phyloP scores from a whole-genome alignment of 2,113 vertebrate species.

The Xerus inauris region DNA sequence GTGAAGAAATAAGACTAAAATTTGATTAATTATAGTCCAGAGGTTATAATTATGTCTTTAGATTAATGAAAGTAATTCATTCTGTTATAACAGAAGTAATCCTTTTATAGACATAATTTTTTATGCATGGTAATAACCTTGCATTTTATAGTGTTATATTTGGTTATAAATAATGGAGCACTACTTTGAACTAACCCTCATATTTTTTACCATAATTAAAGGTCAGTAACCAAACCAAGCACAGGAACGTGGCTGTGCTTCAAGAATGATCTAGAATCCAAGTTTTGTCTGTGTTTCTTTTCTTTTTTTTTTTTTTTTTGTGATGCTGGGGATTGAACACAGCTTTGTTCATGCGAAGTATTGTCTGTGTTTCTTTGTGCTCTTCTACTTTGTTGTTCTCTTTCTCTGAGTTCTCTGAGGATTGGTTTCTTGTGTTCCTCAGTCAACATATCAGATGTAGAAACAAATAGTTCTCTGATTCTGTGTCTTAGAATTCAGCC shows the following conservation, averaged over 20 bases:
- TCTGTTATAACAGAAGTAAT: slow-evolving; percentile 40
- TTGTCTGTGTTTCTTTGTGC: neutral
- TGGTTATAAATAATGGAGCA: neutral
- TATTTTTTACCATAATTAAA: slow-evolving; percentile 37
- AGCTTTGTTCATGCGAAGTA: too few relatives aligned
- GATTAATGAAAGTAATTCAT: slow-evolving; percentile 39
- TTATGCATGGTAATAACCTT: slow-evolving; percentile 5
- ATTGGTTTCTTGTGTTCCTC: neutral
- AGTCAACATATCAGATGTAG: neutral
- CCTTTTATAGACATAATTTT: slow-evolving; percentile 46
- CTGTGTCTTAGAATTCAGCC: neutral
- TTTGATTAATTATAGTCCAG: slow-evolving; percentile 58
- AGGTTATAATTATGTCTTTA: slow-evolving; percentile 42
- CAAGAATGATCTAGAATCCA: neutral
- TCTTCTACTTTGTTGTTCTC: neutral
- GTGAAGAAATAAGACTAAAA: slow-evolving; percentile 1
- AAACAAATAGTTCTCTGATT: neutral
- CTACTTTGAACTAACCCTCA: neutral
- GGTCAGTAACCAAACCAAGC: neutral
- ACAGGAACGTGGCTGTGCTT: neutral
- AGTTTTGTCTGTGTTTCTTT: neutral
- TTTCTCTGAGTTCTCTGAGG: neutral
- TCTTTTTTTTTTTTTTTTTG: too few relatives aligned
- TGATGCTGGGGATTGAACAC: too few relatives aligned
- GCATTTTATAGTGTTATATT: neutral